Evolutionary conservation across 2,888 invertebrate genomes (phyloP).

Genomic region (Noctua fimbriata): DNA sequence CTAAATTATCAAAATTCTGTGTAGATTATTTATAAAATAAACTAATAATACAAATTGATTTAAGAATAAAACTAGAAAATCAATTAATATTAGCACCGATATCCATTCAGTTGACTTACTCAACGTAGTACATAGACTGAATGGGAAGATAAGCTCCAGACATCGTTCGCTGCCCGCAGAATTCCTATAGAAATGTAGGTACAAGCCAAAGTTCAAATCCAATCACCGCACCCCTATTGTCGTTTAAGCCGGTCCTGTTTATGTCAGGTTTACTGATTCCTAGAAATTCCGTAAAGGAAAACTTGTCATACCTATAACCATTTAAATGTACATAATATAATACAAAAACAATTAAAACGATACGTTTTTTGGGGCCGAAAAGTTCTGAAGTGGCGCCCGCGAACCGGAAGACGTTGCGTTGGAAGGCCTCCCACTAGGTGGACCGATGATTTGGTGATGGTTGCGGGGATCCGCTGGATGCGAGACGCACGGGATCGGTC

Average conservation of each 20-base stretch:
- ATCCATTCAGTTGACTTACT: neutral
- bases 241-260: slow-evolving; percentile 1
- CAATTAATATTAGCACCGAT: neutral
- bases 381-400: too few species aligned
- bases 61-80: neutral
- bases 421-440: too few species aligned
- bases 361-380: too few species aligned
- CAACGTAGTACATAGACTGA: neutral
- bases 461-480: too few species aligned
- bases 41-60: neutral
- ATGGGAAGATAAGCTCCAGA: slow-evolving; percentile 4
- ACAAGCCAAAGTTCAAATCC: slow-evolving; percentile 12
- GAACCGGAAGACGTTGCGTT: too few species aligned
- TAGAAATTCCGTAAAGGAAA: neutral
- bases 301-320: neutral
- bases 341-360: neutral
- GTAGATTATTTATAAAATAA: neutral
- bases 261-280: neutral
- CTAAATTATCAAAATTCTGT: neutral
- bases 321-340: neutral
- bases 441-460: too few species aligned
- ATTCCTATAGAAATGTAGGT: slow-evolving; percentile 1
- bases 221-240: slow-evolving; percentile 16
- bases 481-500: too few species aligned
- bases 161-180: neutral